These are phyloP conservation scores for Phyllopteryx taeniolatus DNA, from an alignment of 2,113 vertebrate species.

Conservation along the genomic window DNA sequence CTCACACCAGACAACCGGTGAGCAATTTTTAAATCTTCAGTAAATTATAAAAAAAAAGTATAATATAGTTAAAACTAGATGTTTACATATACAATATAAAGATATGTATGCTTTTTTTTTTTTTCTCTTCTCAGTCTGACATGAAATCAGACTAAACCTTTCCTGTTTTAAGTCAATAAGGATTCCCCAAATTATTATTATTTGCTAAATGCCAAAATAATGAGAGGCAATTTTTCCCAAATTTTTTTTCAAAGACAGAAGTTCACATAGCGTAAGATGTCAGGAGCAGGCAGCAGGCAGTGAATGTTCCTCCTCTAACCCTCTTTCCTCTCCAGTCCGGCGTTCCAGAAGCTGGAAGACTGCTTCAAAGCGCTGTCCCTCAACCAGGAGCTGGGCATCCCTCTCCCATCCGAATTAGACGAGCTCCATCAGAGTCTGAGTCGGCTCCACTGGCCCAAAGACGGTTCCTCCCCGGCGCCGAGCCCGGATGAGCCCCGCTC, in stretches of 20 bases:
- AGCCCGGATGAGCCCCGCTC: slow-evolving; percentile 25
- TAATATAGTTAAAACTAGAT: background rate
- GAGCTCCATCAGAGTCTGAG: slow-evolving; percentile 82
- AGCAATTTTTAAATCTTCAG: slow-evolving; percentile 13
- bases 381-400: slow-evolving; percentile 90
- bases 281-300: too few relatives aligned
- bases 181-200: too few relatives aligned
- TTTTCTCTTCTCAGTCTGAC: too few relatives aligned
- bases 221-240: too few relatives aligned
- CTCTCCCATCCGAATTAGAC: slow-evolving; percentile 88
- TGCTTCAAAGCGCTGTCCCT: slow-evolving; percentile 88
- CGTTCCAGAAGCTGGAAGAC: slow-evolving; percentile 93
- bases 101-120: too few relatives aligned
- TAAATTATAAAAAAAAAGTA: background rate
- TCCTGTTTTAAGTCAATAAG: too few relatives aligned
- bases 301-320: slow-evolving; percentile 11
- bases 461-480: slow-evolving; percentile 21
- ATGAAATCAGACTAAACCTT: too few relatives aligned
- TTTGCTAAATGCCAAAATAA: too few relatives aligned
- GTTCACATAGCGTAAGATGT: too few relatives aligned
- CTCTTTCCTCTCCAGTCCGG: slow-evolving; percentile 71
- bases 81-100: too few relatives aligned
- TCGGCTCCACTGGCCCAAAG: slow-evolving; percentile 58
- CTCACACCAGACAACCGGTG: slow-evolving; percentile 90
- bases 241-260: too few relatives aligned